These are phyloP conservation scores for Cosmorhoe ocellata DNA, from an alignment of 2,888 invertebrate genomes.

Conservation along the genomic window DNA sequence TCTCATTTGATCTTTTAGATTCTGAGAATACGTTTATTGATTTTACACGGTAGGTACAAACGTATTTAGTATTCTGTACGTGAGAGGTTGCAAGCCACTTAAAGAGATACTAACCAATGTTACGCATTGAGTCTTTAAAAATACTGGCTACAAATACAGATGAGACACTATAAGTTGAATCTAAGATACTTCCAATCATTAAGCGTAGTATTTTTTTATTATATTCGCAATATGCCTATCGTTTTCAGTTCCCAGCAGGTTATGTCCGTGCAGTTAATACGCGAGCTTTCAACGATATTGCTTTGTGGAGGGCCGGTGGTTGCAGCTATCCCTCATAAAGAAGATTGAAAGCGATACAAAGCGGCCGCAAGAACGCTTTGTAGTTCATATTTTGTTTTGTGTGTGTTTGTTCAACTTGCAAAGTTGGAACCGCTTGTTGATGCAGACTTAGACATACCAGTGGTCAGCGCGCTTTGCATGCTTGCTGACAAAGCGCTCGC, in stretches of 20 bases:
- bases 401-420: conserved; percentile 37
- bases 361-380: conserved; percentile 74
- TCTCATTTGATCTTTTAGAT: no score
- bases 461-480: conserved; percentile 30
- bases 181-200: no score
- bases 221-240: neutral
- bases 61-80: no score
- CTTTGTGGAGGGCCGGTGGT: conserved; percentile 67
- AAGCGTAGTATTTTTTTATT: no score
- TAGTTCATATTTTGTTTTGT: conserved; percentile 65
- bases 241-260: conserved; percentile 30
- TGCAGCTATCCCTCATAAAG: conserved; percentile 68
- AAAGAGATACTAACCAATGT: no score
- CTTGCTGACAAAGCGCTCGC: conserved; percentile 25
- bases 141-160: no score
- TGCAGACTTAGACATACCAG: conserved; percentile 44
- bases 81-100: no score
- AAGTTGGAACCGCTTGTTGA: conserved; percentile 46
- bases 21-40: no score
- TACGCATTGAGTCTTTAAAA: no score
- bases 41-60: no score
- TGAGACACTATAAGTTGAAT: no score
- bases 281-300: conserved; percentile 74
- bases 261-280: conserved; percentile 55
- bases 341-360: conserved; percentile 75